Percentiles rank a stretch among this genome's conserved stretches.
phyloP scores from a whole-genome alignment of 2,113 vertebrate genomes.

The Passer domesticus region DNA sequence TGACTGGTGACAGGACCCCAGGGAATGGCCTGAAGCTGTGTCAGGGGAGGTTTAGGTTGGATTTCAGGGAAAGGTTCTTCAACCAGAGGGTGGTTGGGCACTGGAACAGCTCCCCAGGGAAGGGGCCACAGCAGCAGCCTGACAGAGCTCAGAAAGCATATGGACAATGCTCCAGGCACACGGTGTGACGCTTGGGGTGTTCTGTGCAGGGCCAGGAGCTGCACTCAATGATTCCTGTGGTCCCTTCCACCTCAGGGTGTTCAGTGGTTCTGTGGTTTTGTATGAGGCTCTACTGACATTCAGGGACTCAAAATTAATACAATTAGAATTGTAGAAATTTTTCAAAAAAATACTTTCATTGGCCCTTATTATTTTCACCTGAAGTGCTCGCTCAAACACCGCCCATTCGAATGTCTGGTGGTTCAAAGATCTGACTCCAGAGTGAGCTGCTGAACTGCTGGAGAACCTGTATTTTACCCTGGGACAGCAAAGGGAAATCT shows the following conservation, averaged over 20 bases:
- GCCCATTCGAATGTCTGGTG: too few relatives aligned
- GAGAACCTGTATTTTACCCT: neutral
- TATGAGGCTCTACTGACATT: neutral
- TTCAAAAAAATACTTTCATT: neutral
- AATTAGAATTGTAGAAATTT: neutral
- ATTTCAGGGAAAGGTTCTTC: neutral
- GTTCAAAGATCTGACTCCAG: neutral
- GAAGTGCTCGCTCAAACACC: neutral
- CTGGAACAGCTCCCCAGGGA: neutral
- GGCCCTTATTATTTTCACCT: neutral
- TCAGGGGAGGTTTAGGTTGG: neutral
- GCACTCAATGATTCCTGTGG: accelerated
- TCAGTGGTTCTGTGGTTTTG: neutral
- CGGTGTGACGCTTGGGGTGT: neutral
- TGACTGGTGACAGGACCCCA: accelerated
- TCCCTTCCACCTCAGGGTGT: neutral
- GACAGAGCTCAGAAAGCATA: accelerated
- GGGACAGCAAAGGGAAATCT: neutral
- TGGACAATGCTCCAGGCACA: neutral
- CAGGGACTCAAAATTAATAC: neutral
- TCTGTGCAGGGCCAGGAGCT: neutral
- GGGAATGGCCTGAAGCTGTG: accelerated
- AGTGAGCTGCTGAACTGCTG: neutral
- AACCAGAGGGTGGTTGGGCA: accelerated
- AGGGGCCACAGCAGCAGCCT: neutral